These are phyloP conservation scores for Drosophila ustulata DNA, from an alignment of 2,888 invertebrate species.

Conservation along the genomic window DNA sequence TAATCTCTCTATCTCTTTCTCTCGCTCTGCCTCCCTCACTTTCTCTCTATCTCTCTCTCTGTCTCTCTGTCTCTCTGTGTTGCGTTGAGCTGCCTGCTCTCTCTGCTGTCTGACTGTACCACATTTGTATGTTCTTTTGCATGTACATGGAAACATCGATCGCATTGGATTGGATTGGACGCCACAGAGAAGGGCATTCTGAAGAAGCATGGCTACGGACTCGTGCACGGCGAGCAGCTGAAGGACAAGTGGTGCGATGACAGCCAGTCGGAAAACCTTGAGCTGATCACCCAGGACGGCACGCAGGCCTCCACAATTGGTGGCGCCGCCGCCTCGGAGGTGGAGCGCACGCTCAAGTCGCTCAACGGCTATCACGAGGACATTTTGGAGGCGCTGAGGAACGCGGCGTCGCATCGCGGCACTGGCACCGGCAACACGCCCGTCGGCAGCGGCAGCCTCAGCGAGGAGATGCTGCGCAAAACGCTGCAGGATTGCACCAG, in stretches of 20 bases:
- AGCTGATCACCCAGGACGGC: slow-evolving; percentile 89
- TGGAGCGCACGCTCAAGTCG: slow-evolving; percentile 94
- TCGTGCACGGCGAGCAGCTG: slow-evolving; percentile 89
- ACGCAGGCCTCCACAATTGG: slow-evolving; percentile 87
- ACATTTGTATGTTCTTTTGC: slow-evolving; percentile 75
- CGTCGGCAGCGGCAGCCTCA: slow-evolving; percentile 88
- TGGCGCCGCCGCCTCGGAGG: slow-evolving; percentile 89
- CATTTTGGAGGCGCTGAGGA: slow-evolving; percentile 94
- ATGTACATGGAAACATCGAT: slow-evolving; percentile 56
- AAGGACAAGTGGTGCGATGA: slow-evolving; percentile 92
- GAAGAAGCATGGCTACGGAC: slow-evolving; percentile 93
- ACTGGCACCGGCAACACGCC: slow-evolving; percentile 87
- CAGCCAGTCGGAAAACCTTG: slow-evolving; percentile 90
- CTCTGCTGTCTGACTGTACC: slow-evolving; percentile 70
- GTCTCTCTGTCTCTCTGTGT: slow-evolving; percentile 27
- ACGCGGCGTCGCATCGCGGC: slow-evolving; percentile 91
- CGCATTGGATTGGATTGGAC: slow-evolving; percentile 20
- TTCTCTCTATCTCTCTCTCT: slow-evolving; percentile 33
- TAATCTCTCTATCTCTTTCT: no score
- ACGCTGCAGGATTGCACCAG: slow-evolving; percentile 88
- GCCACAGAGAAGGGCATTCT: slow-evolving; percentile 95
- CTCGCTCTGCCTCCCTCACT: slow-evolving; percentile 15
- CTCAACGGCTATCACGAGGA: slow-evolving; percentile 97
- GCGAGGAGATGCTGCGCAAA: slow-evolving; percentile 89
- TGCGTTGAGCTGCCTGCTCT: slow-evolving; percentile 45